phyloP scores from a whole-genome alignment of 1,140 invertebrate genomes.

The Nixonia krombeini region DNA sequence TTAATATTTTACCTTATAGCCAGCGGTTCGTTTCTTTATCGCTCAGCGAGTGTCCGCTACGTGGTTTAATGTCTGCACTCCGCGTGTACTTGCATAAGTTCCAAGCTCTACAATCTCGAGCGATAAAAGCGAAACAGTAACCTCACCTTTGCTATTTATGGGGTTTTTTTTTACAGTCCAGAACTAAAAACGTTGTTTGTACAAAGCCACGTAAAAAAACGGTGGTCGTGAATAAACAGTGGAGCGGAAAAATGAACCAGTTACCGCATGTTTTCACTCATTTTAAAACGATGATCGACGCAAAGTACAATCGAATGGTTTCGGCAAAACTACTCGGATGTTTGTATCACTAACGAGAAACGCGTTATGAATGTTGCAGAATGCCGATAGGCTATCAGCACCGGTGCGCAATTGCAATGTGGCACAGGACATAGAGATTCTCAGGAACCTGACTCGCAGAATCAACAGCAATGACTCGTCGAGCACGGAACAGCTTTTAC shows the following conservation, averaged over 20 bases:
- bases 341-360: no score
- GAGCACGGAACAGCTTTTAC: conserved; percentile 84
- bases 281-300: no score
- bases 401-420: conserved; percentile 82
- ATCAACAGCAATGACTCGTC: conserved; percentile 60
- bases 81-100: background rate
- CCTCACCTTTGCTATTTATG: background rate
- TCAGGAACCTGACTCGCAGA: conserved; percentile 76
- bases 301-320: no score
- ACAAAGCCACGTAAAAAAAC: no score
- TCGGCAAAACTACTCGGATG: no score
- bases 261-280: no score
- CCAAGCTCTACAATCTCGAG: background rate
- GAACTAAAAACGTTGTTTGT: no score
- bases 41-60: background rate
- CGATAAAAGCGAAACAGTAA: background rate
- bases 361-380: conserved; percentile 72
- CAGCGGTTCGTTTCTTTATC: conserved; percentile 2
- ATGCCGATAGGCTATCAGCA: conserved; percentile 77
- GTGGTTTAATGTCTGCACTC: background rate
- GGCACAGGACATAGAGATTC: conserved; percentile 79
- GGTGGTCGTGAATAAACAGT: no score
- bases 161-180: no score
- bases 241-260: no score
- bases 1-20: conserved; percentile 1